phyloP scores from a whole-genome alignment of 1,140 invertebrate species.

The Hyposmocoma kahamanoa region DNA sequence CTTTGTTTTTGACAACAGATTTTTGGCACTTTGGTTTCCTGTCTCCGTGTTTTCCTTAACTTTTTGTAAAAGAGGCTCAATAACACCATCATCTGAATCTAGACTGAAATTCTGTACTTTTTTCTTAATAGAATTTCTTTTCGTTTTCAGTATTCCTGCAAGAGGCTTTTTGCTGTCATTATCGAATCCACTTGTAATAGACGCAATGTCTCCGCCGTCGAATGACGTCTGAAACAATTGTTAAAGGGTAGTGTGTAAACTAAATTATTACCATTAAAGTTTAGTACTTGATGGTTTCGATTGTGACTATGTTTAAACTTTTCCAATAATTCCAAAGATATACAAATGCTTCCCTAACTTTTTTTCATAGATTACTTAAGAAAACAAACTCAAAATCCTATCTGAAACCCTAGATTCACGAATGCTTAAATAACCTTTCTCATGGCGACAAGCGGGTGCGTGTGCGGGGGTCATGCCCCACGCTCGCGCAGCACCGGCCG shows the following conservation, averaged over 20 bases:
- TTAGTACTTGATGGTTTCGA: too few relatives aligned
- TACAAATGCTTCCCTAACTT: too few relatives aligned
- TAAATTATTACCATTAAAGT: too few relatives aligned
- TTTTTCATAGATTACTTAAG: too few relatives aligned
- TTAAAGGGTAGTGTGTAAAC: neutral
- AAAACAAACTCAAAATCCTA: too few relatives aligned
- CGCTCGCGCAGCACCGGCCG: slow-evolving; percentile 73
- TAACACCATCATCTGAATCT: slow-evolving; percentile 59
- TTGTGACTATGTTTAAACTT: too few relatives aligned
- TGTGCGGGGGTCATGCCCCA: slow-evolving; percentile 63
- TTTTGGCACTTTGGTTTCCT: slow-evolving; percentile 57
- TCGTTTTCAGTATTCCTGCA: slow-evolving; percentile 51
- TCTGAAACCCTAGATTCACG: too few relatives aligned
- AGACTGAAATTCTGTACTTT: slow-evolving; percentile 56
- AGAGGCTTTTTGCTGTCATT: slow-evolving; percentile 54
- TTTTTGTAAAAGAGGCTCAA: slow-evolving; percentile 60
- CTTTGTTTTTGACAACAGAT: slow-evolving; percentile 49
- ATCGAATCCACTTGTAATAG: slow-evolving; percentile 57
- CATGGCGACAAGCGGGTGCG: slow-evolving; percentile 55
- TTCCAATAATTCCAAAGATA: too few relatives aligned
- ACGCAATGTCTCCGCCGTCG: slow-evolving; percentile 53
- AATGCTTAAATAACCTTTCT: too few relatives aligned
- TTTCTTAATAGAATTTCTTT: slow-evolving; percentile 58
- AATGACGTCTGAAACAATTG: slow-evolving; percentile 52
- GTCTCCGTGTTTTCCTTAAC: slow-evolving; percentile 43